Percentiles rank a stretch among this genome's conserved stretches.
phyloP scores from a whole-genome alignment of 2,113 vertebrate species.

The Actenoides hombroni region DNA sequence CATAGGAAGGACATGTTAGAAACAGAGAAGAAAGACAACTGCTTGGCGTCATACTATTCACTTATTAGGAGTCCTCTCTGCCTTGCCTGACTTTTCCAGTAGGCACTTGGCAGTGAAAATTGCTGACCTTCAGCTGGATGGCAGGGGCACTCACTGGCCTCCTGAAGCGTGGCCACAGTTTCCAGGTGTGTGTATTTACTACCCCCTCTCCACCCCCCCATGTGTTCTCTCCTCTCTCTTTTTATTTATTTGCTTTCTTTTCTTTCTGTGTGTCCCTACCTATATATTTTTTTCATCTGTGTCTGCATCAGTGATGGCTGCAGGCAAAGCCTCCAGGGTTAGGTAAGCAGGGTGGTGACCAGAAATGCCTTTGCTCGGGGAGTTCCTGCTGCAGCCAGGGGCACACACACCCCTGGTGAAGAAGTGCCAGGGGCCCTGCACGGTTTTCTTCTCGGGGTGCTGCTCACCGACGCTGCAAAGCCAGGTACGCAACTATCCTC shows the following conservation, averaged over 20 bases:
- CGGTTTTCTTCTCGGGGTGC: background rate
- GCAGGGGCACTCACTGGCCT: background rate
- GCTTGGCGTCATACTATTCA: background rate
- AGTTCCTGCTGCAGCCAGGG: background rate
- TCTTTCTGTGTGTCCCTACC: background rate
- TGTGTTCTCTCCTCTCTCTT: background rate
- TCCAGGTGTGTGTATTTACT: background rate
- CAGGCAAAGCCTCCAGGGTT: constrained; percentile 47
- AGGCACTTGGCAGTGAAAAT: background rate
- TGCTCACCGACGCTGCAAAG: background rate
- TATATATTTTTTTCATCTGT: constrained; percentile 16
- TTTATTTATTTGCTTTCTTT: background rate
- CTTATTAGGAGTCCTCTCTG: background rate
- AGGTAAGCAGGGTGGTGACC: constrained; percentile 11
- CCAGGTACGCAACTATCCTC: background rate
- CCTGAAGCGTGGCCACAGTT: background rate
- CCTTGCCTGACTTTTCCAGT: background rate
- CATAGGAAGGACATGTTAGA: background rate
- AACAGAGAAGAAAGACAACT: background rate
- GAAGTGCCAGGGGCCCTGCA: background rate
- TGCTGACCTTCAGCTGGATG: background rate
- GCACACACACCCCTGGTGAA: background rate
- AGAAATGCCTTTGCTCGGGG: background rate
- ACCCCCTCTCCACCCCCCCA: background rate
- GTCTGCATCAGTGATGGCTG: constrained; percentile 8